These are phyloP conservation scores for Chironomus tepperi DNA, from an alignment of 1,140 invertebrate genomes.

Conservation along the genomic window DNA sequence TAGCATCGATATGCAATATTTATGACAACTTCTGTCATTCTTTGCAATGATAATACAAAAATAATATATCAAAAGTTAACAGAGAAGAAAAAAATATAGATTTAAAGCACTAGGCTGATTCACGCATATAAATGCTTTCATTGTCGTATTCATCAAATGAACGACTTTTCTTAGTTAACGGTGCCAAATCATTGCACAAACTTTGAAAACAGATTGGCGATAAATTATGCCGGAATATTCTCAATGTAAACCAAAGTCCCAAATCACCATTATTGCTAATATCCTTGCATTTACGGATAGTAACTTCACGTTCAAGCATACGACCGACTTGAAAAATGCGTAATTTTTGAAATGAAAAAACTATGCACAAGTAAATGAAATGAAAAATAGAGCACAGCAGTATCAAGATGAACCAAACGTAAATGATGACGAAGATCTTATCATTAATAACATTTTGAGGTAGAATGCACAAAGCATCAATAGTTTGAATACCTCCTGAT, in stretches of 20 bases:
- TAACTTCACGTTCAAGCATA: not conserved
- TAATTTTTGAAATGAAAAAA: constrained; percentile 32
- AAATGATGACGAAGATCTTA: constrained; percentile 69
- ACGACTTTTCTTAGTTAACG: too few relatives aligned
- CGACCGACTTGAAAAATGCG: constrained; percentile 26
- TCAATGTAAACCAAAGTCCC: not conserved
- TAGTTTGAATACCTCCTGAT: constrained; percentile 48
- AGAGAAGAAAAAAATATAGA: too few relatives aligned
- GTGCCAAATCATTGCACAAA: not conserved
- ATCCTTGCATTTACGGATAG: not conserved
- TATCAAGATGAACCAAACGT: constrained; percentile 72
- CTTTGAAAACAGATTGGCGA: not conserved
- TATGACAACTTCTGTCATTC: too few relatives aligned
- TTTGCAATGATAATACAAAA: too few relatives aligned
- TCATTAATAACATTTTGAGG: constrained; percentile 71
- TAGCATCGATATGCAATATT: too few relatives aligned
- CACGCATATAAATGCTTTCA: too few relatives aligned
- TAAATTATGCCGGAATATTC: not conserved
- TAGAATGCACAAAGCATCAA: constrained; percentile 62
- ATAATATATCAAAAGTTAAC: too few relatives aligned
- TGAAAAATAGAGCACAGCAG: constrained; percentile 45
- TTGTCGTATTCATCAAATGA: too few relatives aligned
- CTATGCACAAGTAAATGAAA: constrained; percentile 3
- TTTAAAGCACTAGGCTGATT: too few relatives aligned
- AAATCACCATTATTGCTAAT: not conserved